phyloP scores from a whole-genome alignment of 1,140 invertebrate genomes.

The Microplitis mediator region DNA sequence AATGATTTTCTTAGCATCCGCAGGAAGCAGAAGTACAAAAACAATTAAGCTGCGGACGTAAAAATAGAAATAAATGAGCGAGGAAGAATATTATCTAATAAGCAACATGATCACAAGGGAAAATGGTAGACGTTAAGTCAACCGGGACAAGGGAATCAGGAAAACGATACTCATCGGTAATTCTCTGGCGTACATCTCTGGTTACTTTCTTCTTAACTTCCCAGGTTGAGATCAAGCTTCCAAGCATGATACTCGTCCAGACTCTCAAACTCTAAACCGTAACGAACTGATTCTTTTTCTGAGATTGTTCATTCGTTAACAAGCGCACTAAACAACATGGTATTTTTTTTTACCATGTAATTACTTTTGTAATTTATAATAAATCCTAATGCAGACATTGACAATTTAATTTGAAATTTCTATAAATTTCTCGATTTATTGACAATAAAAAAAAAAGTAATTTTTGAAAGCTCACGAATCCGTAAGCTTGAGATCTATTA shows the following conservation, averaged over 20 bases:
- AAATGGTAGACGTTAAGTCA: background rate
- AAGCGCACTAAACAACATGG: background rate
- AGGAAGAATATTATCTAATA: background rate
- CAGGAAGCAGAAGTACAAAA: too few species aligned
- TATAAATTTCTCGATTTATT: too few species aligned
- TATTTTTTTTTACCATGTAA: too few species aligned
- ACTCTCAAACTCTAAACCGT: background rate
- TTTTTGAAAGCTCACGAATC: too few species aligned
- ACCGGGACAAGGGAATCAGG: background rate
- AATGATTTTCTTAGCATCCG: too few species aligned
- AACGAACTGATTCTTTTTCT: background rate
- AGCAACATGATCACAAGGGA: background rate
- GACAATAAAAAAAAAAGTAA: too few species aligned
- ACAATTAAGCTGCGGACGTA: too few species aligned
- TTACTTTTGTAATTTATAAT: too few species aligned
- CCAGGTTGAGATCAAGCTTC: background rate
- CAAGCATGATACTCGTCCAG: background rate
- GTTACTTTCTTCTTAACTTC: background rate
- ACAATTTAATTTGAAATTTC: too few species aligned
- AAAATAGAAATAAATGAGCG: too few species aligned
- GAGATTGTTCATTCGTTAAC: background rate
- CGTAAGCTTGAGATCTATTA: too few species aligned
- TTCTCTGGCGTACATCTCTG: background rate
- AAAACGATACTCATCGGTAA: constrained; percentile 13
- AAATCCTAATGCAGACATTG: too few species aligned